Base-by-base conservation (phyloP, 2,113 vertebrate genomes). In the Erythrocercus mccallii region DNA sequence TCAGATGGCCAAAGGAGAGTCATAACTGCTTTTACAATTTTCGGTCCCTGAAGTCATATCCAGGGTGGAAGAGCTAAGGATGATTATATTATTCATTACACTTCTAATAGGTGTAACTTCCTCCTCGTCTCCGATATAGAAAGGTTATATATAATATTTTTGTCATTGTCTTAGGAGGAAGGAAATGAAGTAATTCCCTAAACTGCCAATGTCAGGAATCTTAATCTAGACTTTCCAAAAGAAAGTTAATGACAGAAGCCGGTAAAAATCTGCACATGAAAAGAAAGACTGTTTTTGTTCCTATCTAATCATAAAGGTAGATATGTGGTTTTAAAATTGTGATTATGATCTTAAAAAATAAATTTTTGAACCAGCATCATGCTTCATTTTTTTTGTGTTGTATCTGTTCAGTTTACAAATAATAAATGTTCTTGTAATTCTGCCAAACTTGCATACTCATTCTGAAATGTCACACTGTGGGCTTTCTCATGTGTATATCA, bases 101-200 rank as follows among this genome's bases (percentile, higher is more conserved):
- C 64, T 87, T 69, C 72, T 95, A 66, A 88, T 93, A 92, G 65
- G 61, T 92, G 83, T 88, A 89, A 95, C 79, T 96, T 97, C 97
- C 94, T 94, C 24, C 84, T 92, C 23, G 47, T 94, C 50, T 91
- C 62, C 15, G 7, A 71, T 90, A 92, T 82, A 92, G 94, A 68
- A 44, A 58, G 31, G 28, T 74, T 90, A 91, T 81, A 88, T 82
- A 84, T 76, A 64, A 61, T 84, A 86, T 76, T 44, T 88, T 72
- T 94, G 96, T 97, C 94, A 96, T 25, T 92, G 50, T 62, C 65
- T 73, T 77, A 95, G 51, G 58, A 97, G 97, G 94, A 98, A 97
- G 97, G 97, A 97, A 97, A 95, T 97, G 72, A 98, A 97, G 93
- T 97, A 94, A 96, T 97, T 97, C 93, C 87, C 80, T 95, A 84